Base-by-base conservation (phyloP, 64 coral and sea anemone genomes). In the Porites lutea region DNA sequence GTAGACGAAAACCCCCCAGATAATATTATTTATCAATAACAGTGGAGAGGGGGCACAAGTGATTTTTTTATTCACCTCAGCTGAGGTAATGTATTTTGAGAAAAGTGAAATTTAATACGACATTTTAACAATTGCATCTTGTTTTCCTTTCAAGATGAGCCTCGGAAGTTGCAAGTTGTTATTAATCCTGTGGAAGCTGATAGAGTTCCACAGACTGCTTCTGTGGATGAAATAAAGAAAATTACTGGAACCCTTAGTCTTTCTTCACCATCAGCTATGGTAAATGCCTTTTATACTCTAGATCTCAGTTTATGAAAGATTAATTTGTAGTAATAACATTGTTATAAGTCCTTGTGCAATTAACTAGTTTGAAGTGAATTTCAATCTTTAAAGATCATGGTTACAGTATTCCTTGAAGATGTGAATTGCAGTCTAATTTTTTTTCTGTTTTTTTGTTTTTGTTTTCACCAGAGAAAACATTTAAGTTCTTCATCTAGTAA, bases 211-310 rank as follows among this genome's bases (percentile, higher is more conserved):
- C 83, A 77, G 18, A 95, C 94, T 19, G 89, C 94, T 51, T 91
- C 88, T 53, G 81, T 91, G n/a, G 94, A 95, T 78, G 94, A 95
- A 90, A 91, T 95, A 52, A 93, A 87, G 74, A 93, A 93, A 93
- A 93, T 93, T 10, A 87, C 91, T 23, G 91, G 79, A 79, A 87
- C 74, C 6, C 71, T 93, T 1, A 93, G 82, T 87, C 45, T 93
- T 2, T 87, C 91, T 51, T 93, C 91, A 53, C 91, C 91, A 18
- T 76, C 91, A 68, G 55, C 91, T 53, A 93, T 93, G 91, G 91
- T 93, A 47, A 87, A 59, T 79, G 55, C n/a, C 43, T 9, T 47
- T 19, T 77, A 37, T 37, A 37, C 27, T 37, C 27, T 37, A 37
- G 27, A 37, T 37, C 27, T 37, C 27, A 37, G 27, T 37, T 37